Evolutionary conservation across 30 jellyfish, hydroid and myxozoan species (phyloP), one percentile per base, ranked within the genome.

Genomic region (Aurelia aurita complex sp. Pacific): DNA sequence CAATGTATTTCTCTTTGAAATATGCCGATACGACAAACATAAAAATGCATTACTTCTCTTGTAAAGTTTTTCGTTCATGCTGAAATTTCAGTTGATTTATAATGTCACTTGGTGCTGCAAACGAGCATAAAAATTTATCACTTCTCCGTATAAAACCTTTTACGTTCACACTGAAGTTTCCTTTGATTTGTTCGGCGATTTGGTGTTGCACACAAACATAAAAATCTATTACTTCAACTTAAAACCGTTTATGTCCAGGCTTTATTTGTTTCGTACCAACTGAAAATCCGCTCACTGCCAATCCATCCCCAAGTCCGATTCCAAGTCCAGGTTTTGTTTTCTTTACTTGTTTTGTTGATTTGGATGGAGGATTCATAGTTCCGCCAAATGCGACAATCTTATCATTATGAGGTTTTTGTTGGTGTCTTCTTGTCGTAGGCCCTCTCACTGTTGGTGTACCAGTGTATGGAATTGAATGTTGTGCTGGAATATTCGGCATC

Each of bases 211-310:
- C 2, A 46, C 57, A 46, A 46, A 9, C 57, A 46, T 46, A 7
- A 46, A 46, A 9, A 46, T 46, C 8, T 7, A 46, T 1, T 14
- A 46, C 57, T 46, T 46, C 57, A 0, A 23, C 12, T 78, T 82
- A 95, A 57, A 71, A 77, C 79, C 99, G 64, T 63, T 96, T 96
- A 52, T 91, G 83, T 10, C 99, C 99, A 0, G 99, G 99, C 64
- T 75, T 90, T 9, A 88, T 43, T 43, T 78, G 94, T 80, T 81
- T 95, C 6, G 99, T 97, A 2, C 81, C 90, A 36, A 95, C 92
- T n/a, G 99, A 89, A 34, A 96, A 85, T 18, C 99, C 99, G 74
- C 96, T 90, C 53, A 95, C 94, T 3, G 99, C 72, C 68, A 95
- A 61, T 14, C 69, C 71, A 64, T 81, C 99, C 10, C 88, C 91